Base-by-base conservation (phyloP, 2,113 vertebrate genomes). In the Oreotrochilus melanogaster region DNA sequence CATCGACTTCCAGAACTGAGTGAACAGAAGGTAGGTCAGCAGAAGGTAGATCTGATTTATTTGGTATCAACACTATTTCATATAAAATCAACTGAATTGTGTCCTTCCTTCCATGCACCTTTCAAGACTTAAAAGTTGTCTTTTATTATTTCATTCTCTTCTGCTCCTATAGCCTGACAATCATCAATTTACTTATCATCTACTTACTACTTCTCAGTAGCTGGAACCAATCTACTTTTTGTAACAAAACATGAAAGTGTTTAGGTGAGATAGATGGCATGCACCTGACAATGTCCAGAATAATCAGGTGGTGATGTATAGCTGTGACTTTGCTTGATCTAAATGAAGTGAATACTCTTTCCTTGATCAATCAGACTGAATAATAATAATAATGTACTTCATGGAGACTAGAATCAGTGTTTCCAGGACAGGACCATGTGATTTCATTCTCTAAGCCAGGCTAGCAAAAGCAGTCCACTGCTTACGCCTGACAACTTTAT, bases 331-430 rank as follows among this genome's bases (percentile, higher is more conserved):
- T 81, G 86, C 82, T 94, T 95, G 62, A 75, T 75, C 57, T 92
- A 96, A 97, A 94, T 92, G 78, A 96, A 96, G 25, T 2, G 31
- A 96, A 93, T 88, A 58, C 61, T 96, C 61, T 96, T 97, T 84
- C 57, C 56, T 93, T 96, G 93, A 96, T 97, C 94, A 96, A 64
- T 96, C 94, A 96, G 57, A 93, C 78, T 95, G 92, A 96, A 95
- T 95, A 93, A 96, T 89, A 88, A 91, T 66, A 88, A 91, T 66
- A 62, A 93, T 88, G n/a, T 31, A 65, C 73, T 95, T 97, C 79
- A 66, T 50, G 82, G 67, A 35, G 87, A 92, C 85, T 94, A 71
- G 92, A 96, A 95, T 88, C 81, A 78, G 45, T 76, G 25, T 88
- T 93, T 84, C 91, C 71, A 58, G 66, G 69, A 64, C 35, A 82